phyloP scores from a whole-genome alignment of 2,888 invertebrate genomes.

The Muschampia plurimacula region DNA sequence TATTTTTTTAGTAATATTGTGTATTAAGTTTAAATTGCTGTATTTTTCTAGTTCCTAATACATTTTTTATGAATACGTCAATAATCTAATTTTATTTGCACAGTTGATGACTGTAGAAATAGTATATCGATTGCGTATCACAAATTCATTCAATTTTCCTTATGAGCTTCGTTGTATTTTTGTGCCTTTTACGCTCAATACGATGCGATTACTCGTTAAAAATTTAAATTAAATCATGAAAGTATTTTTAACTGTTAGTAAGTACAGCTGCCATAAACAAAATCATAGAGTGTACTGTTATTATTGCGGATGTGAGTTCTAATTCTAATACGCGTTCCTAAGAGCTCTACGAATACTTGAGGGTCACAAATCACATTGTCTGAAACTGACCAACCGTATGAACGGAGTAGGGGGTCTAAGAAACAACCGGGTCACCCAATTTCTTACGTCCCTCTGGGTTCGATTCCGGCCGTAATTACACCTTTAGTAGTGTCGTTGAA shows the following conservation, averaged over 20 bases:
- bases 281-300: constrained; percentile 38
- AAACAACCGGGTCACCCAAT: constrained; percentile 78
- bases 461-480: constrained; percentile 74
- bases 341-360: constrained; percentile 60
- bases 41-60: not conserved
- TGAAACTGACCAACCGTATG: constrained; percentile 81
- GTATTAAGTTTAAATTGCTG: not conserved
- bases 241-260: not conserved
- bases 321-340: constrained; percentile 54
- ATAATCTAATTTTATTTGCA: constrained; percentile 7
- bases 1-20: no score
- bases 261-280: constrained; percentile 19
- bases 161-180: constrained; percentile 8
- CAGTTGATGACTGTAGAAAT: not conserved
- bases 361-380: constrained; percentile 74
- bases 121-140: constrained; percentile 8
- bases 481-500: constrained; percentile 78
- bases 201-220: not conserved
- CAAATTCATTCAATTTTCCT: constrained; percentile 15
- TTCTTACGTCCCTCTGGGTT: constrained; percentile 70
- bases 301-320: constrained; percentile 55
- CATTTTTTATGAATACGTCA: not conserved
- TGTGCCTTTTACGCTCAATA: not conserved
- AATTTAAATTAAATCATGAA: not conserved
- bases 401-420: constrained; percentile 69